Evolutionary conservation across 2,888 invertebrate genomes (phyloP), one percentile per base, ranked within the genome.

Genomic region (Rhaphigaster nebulosa): DNA sequence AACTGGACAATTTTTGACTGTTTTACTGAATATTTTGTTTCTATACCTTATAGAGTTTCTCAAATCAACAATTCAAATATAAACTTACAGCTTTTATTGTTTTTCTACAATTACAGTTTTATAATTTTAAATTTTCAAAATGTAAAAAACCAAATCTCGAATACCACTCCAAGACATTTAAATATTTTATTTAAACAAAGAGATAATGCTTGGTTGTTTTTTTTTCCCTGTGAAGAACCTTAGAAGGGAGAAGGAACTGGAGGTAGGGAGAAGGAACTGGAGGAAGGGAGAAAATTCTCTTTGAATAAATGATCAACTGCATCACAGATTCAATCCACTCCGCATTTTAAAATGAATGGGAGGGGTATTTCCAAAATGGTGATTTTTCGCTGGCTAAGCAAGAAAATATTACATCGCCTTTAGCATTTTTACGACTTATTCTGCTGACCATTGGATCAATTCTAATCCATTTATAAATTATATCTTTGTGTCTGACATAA

Each of bases 261-360:
- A n/a, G n/a, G 84, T 2, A 45, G 45, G 45, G 84, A 45, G 80
- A n/a, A 84, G n/a, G n/a, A 8, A n/a, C 0, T 13, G 10, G 45
- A n/a, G n/a, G 84, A 12, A 45, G 45, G 45, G 84, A 45, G 80
- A n/a, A 84, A 45, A 84, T 84, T 50, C 84, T 10, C 45, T 84
- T 84, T 84, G 84, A 84, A 84, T 84, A 84, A 84, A 50, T 84
- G 45, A 84, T 84, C 26, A 6, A 84, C 84, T 84, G 84, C 84
- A 84, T 84, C 84, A 84, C 15, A n/a, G 45, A 84, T 84, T 84
- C 84, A 84, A 84, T 84, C 84, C 45, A 41, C 84, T 84, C 84
- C 84, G 70, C 70, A 76, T 76, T 76, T 76, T 76, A 76, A 76
- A 76, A 76, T 76, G 70, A 76, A 76, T 76, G 70, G 70, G 8